A percentile compares a stretch with the other conserved stretches of the same genome.
phyloP scores from a whole-genome alignment of 2,113 vertebrate species.

The Nannobrachium achirus region DNA sequence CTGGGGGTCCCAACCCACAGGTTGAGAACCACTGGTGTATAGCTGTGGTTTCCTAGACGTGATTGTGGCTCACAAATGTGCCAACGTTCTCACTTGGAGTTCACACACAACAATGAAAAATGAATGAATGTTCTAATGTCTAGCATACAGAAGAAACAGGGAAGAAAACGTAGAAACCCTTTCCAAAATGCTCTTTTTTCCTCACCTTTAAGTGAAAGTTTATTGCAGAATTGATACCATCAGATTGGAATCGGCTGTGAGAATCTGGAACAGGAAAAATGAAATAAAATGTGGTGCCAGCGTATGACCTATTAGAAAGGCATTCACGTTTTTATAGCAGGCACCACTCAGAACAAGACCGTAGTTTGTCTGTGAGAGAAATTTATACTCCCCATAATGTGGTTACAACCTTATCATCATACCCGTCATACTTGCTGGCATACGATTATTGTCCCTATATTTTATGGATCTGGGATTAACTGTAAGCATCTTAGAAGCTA shows the following conservation, averaged over 20 bases:
- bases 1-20: too few relatives aligned
- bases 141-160: too few relatives aligned
- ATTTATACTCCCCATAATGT: constrained; percentile 45
- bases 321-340: constrained; percentile 64
- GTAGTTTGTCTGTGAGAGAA: constrained; percentile 59
- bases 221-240: too few relatives aligned
- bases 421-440: constrained; percentile 24
- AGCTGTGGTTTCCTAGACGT: too few relatives aligned
- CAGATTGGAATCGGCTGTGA: constrained; percentile 57
- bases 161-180: too few relatives aligned
- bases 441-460: constrained; percentile 46
- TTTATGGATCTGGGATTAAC: constrained; percentile 18
- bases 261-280: constrained; percentile 59
- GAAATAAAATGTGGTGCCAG: constrained; percentile 61
- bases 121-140: too few relatives aligned
- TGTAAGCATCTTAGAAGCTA: constrained; percentile 17
- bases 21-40: too few relatives aligned
- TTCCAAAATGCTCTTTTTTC: too few relatives aligned
- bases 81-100: too few relatives aligned
- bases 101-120: too few relatives aligned
- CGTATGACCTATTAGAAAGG: constrained; percentile 66
- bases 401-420: constrained; percentile 3
- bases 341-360: constrained; percentile 40
- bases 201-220: too few relatives aligned
- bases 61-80: too few relatives aligned